Evolutionary conservation across 2,888 invertebrate genomes (phyloP).

Genomic region (Sympetrum striolatum): DNA sequence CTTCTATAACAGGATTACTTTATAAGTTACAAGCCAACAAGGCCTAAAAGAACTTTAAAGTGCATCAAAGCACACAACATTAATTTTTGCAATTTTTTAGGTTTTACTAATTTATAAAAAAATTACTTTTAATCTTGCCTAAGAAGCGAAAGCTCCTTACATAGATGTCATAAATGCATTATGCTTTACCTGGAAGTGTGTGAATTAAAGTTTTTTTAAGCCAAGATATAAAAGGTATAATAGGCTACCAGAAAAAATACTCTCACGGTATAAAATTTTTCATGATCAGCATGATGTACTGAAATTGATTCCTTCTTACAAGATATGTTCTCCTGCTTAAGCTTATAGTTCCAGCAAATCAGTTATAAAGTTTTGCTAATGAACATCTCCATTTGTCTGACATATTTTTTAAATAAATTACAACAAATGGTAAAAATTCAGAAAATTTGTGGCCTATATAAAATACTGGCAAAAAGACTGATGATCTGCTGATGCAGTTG

Average conservation of each 20-base stretch:
- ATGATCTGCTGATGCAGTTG: not conserved
- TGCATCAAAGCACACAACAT: not conserved
- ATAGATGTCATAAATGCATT: not conserved
- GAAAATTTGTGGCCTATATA: not conserved
- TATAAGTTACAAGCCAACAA: too few species aligned
- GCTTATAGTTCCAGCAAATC: not conserved
- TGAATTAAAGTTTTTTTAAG: not conserved
- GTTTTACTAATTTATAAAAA: not conserved
- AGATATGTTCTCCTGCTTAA: not conserved
- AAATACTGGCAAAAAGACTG: not conserved
- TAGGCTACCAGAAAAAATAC: not conserved
- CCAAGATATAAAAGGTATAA: not conserved
- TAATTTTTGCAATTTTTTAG: not conserved
- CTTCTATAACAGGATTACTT: too few species aligned
- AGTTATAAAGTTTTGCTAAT: not conserved
- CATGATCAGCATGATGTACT: not conserved
- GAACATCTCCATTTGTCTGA: not conserved
- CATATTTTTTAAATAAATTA: not conserved
- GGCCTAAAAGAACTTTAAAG: too few species aligned
- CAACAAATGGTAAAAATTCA: not conserved
- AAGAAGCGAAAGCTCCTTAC: not conserved
- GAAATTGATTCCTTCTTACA: not conserved
- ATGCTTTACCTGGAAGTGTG: not conserved
- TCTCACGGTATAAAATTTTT: not conserved
- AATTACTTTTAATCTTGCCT: not conserved